phyloP scores from a whole-genome alignment of 1,140 invertebrate species.

The Ips typographus region DNA sequence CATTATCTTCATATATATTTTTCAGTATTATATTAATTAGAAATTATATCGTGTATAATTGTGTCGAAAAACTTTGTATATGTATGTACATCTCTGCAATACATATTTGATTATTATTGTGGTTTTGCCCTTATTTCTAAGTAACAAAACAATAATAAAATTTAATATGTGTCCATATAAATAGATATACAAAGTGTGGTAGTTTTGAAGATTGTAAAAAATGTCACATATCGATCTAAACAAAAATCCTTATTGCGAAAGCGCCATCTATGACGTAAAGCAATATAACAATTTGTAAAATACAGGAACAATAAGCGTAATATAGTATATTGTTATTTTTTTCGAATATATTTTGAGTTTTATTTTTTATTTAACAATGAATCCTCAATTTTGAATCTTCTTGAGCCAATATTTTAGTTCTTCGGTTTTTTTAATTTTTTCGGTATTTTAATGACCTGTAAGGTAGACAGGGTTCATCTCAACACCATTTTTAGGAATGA shows the following conservation, averaged over 20 bases:
- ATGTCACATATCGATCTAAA: neutral
- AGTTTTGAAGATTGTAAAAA: neutral
- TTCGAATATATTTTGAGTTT: constrained; percentile 6
- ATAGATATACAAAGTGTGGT: neutral
- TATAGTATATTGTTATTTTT: constrained; percentile 25
- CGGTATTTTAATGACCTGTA: too few relatives aligned
- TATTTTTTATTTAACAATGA: neutral
- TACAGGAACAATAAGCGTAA: neutral
- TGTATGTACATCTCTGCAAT: too few relatives aligned
- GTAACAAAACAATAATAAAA: too few relatives aligned
- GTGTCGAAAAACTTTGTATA: neutral
- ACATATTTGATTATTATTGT: too few relatives aligned
- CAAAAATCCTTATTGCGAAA: neutral
- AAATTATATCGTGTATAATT: constrained; percentile 1
- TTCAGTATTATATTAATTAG: neutral
- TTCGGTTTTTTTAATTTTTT: too few relatives aligned
- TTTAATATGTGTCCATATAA: neutral
- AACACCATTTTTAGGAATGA: too few relatives aligned
- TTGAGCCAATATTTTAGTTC: too few relatives aligned
- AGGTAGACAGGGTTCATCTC: too few relatives aligned
- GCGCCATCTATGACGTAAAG: constrained; percentile 4
- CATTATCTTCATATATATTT: constrained; percentile 17
- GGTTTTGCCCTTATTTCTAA: too few relatives aligned
- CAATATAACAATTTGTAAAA: constrained; percentile 7
- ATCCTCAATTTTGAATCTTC: too few relatives aligned